A percentile compares a stretch with the other conserved stretches of the same genome.
Conservation (phyloP, 1,140 invertebrate species). For the Halotydeus destructor region DNA sequence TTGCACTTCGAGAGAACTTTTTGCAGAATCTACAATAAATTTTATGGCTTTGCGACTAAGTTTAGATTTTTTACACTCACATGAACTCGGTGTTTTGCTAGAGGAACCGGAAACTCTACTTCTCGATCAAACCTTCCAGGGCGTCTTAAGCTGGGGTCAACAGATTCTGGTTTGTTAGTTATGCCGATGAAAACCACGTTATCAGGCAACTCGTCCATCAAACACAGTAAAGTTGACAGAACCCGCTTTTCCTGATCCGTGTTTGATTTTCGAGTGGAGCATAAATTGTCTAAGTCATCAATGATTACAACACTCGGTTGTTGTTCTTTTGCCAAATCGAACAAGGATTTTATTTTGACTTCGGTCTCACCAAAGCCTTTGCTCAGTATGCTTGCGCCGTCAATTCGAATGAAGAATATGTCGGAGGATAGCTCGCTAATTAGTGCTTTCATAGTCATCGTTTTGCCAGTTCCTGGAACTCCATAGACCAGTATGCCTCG, state of each 20-base stretch:
- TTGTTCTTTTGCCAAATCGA: conserved; percentile 2
- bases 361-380: conserved; percentile 8
- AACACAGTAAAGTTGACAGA: conserved; percentile 37
- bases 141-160: conserved; percentile 48
- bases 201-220: conserved; percentile 38
- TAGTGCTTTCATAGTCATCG: conserved; percentile 91
- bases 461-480: conserved; percentile 88
- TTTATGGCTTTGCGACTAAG: neutral
- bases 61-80: conserved; percentile 9
- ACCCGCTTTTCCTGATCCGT: conserved; percentile 52
- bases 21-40: conserved; percentile 13
- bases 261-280: conserved; percentile 35
- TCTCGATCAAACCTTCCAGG: conserved; percentile 58
- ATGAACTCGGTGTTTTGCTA: conserved; percentile 35
- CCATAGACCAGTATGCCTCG: conserved; percentile 94
- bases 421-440: neutral
- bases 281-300: conserved; percentile 54
- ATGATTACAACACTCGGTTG: conserved; percentile 46
- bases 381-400: conserved; percentile 3
- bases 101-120: conserved; percentile 61
- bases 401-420: conserved; percentile 5
- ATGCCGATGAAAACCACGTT: conserved; percentile 46
- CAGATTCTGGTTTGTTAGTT: conserved; percentile 40
- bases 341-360: conserved; percentile 6
- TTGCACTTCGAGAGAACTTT: conserved; percentile 34